Evolutionary conservation across 1,140 invertebrate genomes (phyloP).

Genomic region (Trichonephila inaurata): DNA sequence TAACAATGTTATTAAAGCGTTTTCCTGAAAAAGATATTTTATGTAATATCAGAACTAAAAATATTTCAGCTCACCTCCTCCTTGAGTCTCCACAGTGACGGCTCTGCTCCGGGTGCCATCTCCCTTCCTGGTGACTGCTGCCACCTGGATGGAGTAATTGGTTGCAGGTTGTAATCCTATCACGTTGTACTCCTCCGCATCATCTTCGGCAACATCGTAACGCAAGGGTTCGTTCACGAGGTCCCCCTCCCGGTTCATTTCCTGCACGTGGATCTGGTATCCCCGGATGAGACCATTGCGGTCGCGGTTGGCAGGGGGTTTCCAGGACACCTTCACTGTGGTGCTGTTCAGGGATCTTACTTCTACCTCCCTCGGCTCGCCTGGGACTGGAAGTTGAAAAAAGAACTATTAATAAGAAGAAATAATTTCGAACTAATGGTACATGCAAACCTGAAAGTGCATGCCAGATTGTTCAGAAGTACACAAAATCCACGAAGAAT

Average conservation of each 20-base stretch:
- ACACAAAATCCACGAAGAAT: too few relatives aligned
- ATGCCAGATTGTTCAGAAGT: too few relatives aligned
- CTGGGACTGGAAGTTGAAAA: conserved; percentile 88
- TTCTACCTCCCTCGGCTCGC: conserved; percentile 94
- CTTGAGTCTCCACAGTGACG: conserved; percentile 92
- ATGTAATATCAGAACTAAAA: too few relatives aligned
- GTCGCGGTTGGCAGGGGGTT: conserved; percentile 92
- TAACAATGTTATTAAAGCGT: too few relatives aligned
- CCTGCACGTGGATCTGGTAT: conserved; percentile 97
- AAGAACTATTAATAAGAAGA: too few relatives aligned
- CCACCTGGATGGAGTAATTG: conserved; percentile 90
- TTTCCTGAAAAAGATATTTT: too few relatives aligned
- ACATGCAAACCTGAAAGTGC: too few relatives aligned
- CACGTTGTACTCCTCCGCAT: conserved; percentile 89
- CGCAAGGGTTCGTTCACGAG: conserved; percentile 79
- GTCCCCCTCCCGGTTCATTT: conserved; percentile 87
- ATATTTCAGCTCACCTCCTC: conserved; percentile 84
- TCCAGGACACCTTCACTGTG: conserved; percentile 94
- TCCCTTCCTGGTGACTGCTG: conserved; percentile 95
- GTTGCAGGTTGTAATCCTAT: conserved; percentile 95
- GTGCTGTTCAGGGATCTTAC: conserved; percentile 94
- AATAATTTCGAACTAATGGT: too few relatives aligned
- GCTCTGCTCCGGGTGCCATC: conserved; percentile 93
- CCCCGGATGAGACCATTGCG: conserved; percentile 97
- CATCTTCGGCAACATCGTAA: conserved; percentile 90